Evolutionary conservation across 2,797 vertebrate species (phyloP).

Genomic region (Brachyrhaphis roseni): DNA sequence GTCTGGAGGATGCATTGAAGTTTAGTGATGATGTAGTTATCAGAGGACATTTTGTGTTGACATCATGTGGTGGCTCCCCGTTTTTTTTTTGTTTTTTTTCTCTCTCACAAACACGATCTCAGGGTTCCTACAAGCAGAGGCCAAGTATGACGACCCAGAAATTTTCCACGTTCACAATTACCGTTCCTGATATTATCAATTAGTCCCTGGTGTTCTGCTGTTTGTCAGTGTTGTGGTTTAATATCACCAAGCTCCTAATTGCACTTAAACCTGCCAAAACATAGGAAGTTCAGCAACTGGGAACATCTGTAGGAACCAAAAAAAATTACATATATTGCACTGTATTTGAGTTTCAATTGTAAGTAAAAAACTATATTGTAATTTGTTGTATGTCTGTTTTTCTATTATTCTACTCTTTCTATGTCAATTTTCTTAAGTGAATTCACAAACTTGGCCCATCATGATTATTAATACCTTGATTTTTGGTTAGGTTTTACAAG

Average conservation of each 20-base stretch:
- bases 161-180: constrained; percentile 3
- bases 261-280: constrained; percentile 19
- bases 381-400: constrained; percentile 50
- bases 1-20: constrained; percentile 60
- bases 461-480: constrained; percentile 37
- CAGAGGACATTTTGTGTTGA: constrained; percentile 59
- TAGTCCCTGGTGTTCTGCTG: neutral
- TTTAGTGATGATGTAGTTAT: constrained; percentile 72
- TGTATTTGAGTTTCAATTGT: constrained; percentile 60
- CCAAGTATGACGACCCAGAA: neutral
- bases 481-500: constrained; percentile 53
- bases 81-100: neutral
- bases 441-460: constrained; percentile 44
- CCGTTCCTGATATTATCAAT: neutral
- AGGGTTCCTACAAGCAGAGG: constrained; percentile 60
- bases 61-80: constrained; percentile 48
- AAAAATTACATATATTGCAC: constrained; percentile 62
- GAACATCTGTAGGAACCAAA: constrained; percentile 65
- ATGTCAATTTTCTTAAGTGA: constrained; percentile 61
- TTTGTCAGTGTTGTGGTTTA: constrained; percentile 16
- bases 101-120: constrained; percentile 63
- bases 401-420: constrained; percentile 58
- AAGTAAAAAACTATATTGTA: constrained; percentile 70
- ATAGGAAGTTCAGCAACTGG: constrained; percentile 11
- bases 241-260: constrained; percentile 11